These are phyloP conservation scores for Pheosia gnoma DNA, from an alignment of 2,888 invertebrate species.

Conservation along the genomic window DNA sequence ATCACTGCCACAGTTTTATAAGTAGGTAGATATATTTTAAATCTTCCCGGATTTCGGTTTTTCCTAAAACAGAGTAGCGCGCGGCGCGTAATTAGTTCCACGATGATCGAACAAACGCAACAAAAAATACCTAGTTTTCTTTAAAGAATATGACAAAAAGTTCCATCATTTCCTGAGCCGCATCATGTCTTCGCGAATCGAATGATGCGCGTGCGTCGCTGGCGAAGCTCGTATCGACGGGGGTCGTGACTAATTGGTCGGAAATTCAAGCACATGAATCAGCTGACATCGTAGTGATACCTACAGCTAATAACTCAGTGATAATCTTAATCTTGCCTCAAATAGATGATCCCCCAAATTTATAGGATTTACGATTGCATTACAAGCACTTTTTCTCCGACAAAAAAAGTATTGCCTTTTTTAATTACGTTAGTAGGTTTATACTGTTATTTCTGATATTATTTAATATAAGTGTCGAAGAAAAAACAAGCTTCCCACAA, in stretches of 20 bases:
- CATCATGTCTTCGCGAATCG: conserved; percentile 6
- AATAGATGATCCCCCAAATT: conserved; percentile 3
- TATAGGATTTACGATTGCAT: no score
- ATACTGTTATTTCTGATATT: no score
- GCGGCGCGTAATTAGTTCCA: no score
- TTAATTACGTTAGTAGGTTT: no score
- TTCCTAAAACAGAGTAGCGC: no score
- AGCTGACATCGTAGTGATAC: conserved; percentile 34
- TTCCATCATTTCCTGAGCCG: conserved; percentile 22
- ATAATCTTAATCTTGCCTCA: conserved; percentile 15
- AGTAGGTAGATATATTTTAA: no score
- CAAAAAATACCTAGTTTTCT: conserved; percentile 12
- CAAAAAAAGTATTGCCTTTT: no score
- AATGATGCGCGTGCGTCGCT: conserved; percentile 24
- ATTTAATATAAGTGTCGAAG: no score
- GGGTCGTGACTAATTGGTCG: conserved; percentile 38
- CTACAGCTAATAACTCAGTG: conserved; percentile 4
- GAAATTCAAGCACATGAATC: conserved; percentile 44
- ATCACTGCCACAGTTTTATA: no score
- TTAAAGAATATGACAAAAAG: conserved; percentile 22
- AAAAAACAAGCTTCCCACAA: no score
- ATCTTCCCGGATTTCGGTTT: no score
- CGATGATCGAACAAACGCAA: conserved; percentile 6
- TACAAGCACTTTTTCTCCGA: no score
- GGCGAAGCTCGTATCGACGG: conserved; percentile 28